Base-by-base conservation (phyloP, 2,888 invertebrate genomes). In the Oligia fasciuncula region DNA sequence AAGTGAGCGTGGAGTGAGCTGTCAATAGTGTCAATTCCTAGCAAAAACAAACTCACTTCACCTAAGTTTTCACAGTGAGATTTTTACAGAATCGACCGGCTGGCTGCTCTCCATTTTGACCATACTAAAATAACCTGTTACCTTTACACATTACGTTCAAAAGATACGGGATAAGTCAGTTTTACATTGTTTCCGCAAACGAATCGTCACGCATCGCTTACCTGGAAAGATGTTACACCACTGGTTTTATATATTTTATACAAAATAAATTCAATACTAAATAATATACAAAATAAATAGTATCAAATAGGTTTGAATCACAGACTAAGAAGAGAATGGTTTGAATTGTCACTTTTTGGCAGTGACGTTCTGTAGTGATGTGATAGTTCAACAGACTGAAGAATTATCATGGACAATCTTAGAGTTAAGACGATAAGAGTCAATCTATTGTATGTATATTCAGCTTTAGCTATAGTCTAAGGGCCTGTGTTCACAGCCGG, bases 331-430 rank as follows among this genome's bases (percentile, higher is more conserved):
- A 29, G 29, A 29, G 29, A 29, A 29, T 29, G 4, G 2, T 40
- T 67, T 80, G 1, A 62, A 43, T 19, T 71, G 82, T 75, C 72
- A 82, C 19, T 35, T 23, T 57, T 17, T 85, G 72, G 57, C 85
- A 73, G n/a, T 74, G 40, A 65, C 63, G 19, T 17, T 17, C 0
- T n/a, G 57, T 69, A 69, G 29, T 73, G 62, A 66, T 54, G 3
- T 51, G 8, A 4, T 11, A 23, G 9, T 35, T n/a, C 1, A 11
- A 46, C 43, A 60, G 35, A 67, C 11, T 23, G 11, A 29, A 54
- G n/a, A 17, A 40, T 14, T 19, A 11, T n/a, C 40, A 17, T 9
- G 74, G 84, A 79, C 66, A 71, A 73, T 29, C 9, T 60, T 60
- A 72, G 29, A 79, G 17, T 51, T 35, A 11, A 49, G 5, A 13